Base-by-base conservation (phyloP, 2,888 invertebrate species). In the Mimumesa dahlbomi region DNA sequence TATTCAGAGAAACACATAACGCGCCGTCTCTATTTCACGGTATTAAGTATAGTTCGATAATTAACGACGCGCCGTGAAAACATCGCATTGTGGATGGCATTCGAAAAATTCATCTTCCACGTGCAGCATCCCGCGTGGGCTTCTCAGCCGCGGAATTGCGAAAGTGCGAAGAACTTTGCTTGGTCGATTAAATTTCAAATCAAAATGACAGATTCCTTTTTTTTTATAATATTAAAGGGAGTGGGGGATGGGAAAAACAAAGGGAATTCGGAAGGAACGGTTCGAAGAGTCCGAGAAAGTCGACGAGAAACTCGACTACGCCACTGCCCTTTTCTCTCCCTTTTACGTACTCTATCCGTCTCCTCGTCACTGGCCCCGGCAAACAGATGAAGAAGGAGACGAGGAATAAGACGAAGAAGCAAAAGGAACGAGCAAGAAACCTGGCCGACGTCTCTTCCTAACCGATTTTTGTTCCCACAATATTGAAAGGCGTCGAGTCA, bases 401-500 rank as follows among this genome's bases (percentile, higher is more conserved):
- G 43, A 56, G 18, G 52, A 61, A 21, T 52, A 64, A 42, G 64
- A 57, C 50, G 76, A 77, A 57, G 72, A 71, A 38, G 73, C 73
- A 52, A 48, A 25, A 63, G 49, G 63, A 67, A 45, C 48, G 69
- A 65, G 70, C 53, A n/a, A 72, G 66, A 75, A 75, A 71, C 71
- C 66, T n/a, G 67, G 74, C 82, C 81, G 81, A 77, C 77, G 79
- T 79, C 79, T 80, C n/a, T 70, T 75, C 74, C 75, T 72, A 67
- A 77, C 81, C 79, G 75, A 84, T 81, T 87, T 82, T 84, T 80
- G 87, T 88, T 88, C 88, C 88, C 88, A 88, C 87, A 88, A 88
- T 87, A 86, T 84, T 86, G 87, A 87, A 88, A 87, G 84, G 66
- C 83, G 88, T 85, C 84, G 87, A 88, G 88, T 89, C 88, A 89